Evolutionary conservation across 1,140 invertebrate species (phyloP), one percentile per base, ranked within the genome.

Genomic region (Panagrolaimus sp.): DNA sequence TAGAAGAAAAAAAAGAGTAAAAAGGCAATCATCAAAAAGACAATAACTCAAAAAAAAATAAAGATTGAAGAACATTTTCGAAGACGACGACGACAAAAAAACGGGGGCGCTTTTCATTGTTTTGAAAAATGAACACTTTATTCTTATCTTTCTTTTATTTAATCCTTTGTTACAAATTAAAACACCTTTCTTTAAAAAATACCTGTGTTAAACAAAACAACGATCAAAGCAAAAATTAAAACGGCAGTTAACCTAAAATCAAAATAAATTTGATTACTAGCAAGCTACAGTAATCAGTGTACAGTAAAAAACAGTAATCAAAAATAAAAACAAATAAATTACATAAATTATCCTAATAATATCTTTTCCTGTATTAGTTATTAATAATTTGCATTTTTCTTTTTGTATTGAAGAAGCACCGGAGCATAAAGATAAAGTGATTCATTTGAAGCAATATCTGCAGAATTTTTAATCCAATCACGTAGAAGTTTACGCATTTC

Each of bases 401-500:
- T 20, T 27, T 57, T 57, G n/a, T 57, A 57, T 57, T 57, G 51
- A 27, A 25, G 51, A 20, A 57, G 13, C 11, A 57, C 51, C 13
- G 51, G 51, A 11, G 51, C 51, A 27, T 57, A 27, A 1, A 57
- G 11, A 57, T 57, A 57, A 20, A 57, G 51, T 8, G 51, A 57
- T n/a, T 20, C 20, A 25, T 27, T 20, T 25, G 20, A 11, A 20
- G 13, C 51, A 20, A 57, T 11, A 25, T 57, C 27, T 20, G 51
- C 11, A 23, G 20, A 25, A 27, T 57, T n/a, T 27, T 57, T 57
- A 20, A 67, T 23, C 66, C 66, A 67, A 31, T 64, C 5, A n/a
- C 38, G n/a, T 1, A 67, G 23, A 16, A 67, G 23, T n/a, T 43
- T 16, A 1, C 48, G 48, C 66, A 67, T 67, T 43, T 67, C 47